Conservation (phyloP, 1,140 invertebrate species). For the Liolophura sinensis region DNA sequence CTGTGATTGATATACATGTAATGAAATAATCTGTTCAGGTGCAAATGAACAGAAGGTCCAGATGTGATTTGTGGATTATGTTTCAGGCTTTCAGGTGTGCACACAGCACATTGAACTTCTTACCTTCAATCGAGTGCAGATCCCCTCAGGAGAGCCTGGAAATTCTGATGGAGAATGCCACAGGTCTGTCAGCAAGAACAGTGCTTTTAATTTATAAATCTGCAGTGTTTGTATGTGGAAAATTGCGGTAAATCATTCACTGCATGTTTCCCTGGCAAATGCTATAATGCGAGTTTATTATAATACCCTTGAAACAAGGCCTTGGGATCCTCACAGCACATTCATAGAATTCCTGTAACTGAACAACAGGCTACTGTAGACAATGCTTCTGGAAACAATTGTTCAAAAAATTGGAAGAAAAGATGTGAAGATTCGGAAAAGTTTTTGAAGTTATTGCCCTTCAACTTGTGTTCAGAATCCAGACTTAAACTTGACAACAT, state of each 20-base stretch:
- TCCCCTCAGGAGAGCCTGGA: conserved; percentile 39
- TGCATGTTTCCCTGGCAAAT: too few relatives aligned
- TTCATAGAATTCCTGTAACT: too few relatives aligned
- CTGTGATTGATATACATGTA: conserved; percentile 1
- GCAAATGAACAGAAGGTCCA: not conserved
- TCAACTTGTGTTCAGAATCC: too few relatives aligned
- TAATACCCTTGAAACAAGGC: too few relatives aligned
- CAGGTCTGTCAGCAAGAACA: conserved; percentile 2
- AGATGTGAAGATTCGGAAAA: too few relatives aligned
- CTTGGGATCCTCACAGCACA: too few relatives aligned
- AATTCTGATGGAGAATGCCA: conserved; percentile 21
- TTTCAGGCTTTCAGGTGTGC: conserved; percentile 17
- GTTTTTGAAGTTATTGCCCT: too few relatives aligned
- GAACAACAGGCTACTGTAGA: too few relatives aligned
- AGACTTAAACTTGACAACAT: too few relatives aligned
- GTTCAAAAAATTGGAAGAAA: too few relatives aligned
- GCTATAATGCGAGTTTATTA: too few relatives aligned
- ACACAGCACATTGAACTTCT: conserved; percentile 30
- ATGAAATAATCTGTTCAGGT: not conserved
- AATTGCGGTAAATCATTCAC: not conserved
- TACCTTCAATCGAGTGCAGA: conserved; percentile 38
- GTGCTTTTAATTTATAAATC: not conserved
- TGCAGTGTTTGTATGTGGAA: not conserved
- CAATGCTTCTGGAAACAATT: too few relatives aligned
- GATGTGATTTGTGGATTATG: not conserved